Evolutionary conservation across 2,797 vertebrate genomes (phyloP).

Genomic region (Anniella stebbinsi): DNA sequence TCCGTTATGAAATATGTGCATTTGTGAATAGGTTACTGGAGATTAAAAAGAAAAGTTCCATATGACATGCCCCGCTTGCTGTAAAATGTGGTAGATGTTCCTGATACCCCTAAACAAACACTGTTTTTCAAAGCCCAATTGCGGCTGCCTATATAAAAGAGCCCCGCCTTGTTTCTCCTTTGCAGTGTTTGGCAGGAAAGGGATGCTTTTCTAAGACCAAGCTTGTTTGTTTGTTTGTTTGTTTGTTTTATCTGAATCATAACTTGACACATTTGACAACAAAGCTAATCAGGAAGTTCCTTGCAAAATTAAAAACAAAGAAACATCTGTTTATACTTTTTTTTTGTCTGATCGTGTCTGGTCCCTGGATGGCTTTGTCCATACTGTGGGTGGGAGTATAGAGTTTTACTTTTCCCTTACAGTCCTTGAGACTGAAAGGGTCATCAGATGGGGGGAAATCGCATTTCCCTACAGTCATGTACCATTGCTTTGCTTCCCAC

Average conservation of each 20-base stretch:
- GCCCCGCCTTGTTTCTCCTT: slow-evolving; percentile 67
- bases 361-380: neutral
- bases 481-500: no score
- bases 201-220: slow-evolving; percentile 60
- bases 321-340: neutral
- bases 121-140: slow-evolving; percentile 37
- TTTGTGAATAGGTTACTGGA: slow-evolving; percentile 73
- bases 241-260: slow-evolving; percentile 35
- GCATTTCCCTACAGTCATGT: no score
- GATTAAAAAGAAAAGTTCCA: slow-evolving; percentile 73
- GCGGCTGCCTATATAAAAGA: slow-evolving; percentile 50
- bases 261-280: slow-evolving; percentile 42
- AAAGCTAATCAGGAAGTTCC: slow-evolving; percentile 1
- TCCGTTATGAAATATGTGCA: slow-evolving; percentile 75
- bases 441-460: no score
- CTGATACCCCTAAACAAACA: slow-evolving; percentile 60
- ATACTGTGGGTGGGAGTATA: no score
- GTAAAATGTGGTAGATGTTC: slow-evolving; percentile 65
- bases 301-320: neutral
- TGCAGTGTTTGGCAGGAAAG: slow-evolving; percentile 28
- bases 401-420: neutral
- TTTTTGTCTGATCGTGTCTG: neutral
- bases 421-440: neutral
- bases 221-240: neutral
- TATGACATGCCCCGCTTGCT: slow-evolving; percentile 65